These are phyloP conservation scores for Porites lutea DNA, from an alignment of 64 coral and sea anemone species.

Conservation along the genomic window DNA sequence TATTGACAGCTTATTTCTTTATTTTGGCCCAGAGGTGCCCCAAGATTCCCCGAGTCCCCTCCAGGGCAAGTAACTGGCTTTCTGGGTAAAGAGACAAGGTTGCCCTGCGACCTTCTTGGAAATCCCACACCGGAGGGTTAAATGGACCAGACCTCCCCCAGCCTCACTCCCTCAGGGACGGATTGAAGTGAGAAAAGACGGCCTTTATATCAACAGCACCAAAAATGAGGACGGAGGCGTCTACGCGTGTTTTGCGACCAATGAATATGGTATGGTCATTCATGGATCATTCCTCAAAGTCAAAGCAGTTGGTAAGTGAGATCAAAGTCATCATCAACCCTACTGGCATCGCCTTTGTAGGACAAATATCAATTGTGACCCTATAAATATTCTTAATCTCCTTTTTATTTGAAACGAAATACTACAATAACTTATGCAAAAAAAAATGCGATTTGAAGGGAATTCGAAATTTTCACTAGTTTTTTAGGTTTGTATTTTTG, in stretches of 20 bases:
- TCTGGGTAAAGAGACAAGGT: background rate
- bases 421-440: too few relatives aligned
- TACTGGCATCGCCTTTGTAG: too few relatives aligned
- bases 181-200: background rate
- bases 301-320: slow-evolving; percentile 1
- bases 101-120: slow-evolving; percentile 40
- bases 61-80: background rate
- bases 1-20: too few relatives aligned
- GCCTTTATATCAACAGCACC: slow-evolving; percentile 22
- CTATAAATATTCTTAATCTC: too few relatives aligned
- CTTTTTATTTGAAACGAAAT: too few relatives aligned
- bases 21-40: background rate
- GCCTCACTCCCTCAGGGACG: slow-evolving; percentile 23
- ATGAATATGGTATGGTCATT: slow-evolving; percentile 51
- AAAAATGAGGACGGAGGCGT: slow-evolving; percentile 5
- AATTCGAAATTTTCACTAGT: too few relatives aligned
- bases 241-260: slow-evolving; percentile 48
- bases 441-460: too few relatives aligned
- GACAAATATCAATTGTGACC: too few relatives aligned
- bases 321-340: too few relatives aligned
- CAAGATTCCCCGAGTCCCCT: slow-evolving; percentile 26
- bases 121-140: slow-evolving; percentile 22
- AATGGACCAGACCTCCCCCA: slow-evolving; percentile 38
- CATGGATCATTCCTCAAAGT: slow-evolving; percentile 34
- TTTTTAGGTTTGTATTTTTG: too few relatives aligned